Evolutionary conservation across 2,888 invertebrate genomes (phyloP), one percentile per base, ranked within the genome.

Genomic region (Monopis laevigella): DNA sequence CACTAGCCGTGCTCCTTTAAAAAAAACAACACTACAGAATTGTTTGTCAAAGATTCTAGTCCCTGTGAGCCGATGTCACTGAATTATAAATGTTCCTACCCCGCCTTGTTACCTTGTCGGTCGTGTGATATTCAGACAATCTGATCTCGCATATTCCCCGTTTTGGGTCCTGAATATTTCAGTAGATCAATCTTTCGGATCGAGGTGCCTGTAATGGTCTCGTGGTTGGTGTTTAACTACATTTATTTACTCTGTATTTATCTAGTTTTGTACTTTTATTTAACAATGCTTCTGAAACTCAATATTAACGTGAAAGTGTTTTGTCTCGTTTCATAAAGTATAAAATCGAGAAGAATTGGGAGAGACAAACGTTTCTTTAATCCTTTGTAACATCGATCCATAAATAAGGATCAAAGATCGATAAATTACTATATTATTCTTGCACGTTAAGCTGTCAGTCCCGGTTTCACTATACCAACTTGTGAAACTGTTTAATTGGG

Each of bases 71-170:
- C 51, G 45, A 45, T 43, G 35, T 55, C 49, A 43, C 47, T 80
- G 78, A 73, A 78, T 78, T 74, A 78, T 78, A 75, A 58, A 80
- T 80, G 67, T 60, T 64, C 56, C 57, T 60, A 56, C 49, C 53
- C 58, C 53, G 62, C 57, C 64, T 53, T 62, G 65, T 60, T 58
- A 62, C 60, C 55, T 62, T 61, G 69, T 67, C 71, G 66, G 61
- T 71, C 66, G 72, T 72, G 77, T 75, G 77, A 77, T 78, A 74
- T 73, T 68, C 71, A 75, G 80, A 77, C 78, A 77, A 80, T 77
- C 73, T 77, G 80, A 80, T 78, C 74, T 74, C 63, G 72, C 66
- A 62, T 65, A 59, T 59, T 67, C 71, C 68, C 66, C 74, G 70
- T 71, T 78, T 65, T 70, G 62, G 66, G 52, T 57, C 53, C 53